Evolutionary conservation across 2,797 vertebrate species (phyloP).

Genomic region (Sandelia bainsii): DNA sequence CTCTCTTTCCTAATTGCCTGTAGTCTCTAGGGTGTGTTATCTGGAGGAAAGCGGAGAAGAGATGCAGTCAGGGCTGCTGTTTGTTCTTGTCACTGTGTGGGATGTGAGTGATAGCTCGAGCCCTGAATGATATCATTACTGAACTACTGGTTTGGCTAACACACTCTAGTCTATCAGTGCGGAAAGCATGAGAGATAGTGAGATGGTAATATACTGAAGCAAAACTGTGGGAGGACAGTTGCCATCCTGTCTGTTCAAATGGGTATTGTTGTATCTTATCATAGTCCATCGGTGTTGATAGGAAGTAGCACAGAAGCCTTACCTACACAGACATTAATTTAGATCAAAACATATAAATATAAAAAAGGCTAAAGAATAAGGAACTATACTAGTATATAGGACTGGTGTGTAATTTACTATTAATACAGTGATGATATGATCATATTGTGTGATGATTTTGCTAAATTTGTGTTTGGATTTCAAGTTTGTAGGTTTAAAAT

Average conservation of each 20-base stretch:
- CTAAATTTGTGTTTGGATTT: neutral
- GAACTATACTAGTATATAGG: neutral
- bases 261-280: constrained; percentile 64
- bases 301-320: constrained; percentile 28
- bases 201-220: constrained; percentile 52
- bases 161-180: constrained; percentile 66
- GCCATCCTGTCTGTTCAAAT: constrained; percentile 61
- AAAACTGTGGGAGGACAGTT: constrained; percentile 63
- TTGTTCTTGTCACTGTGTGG: constrained; percentile 74
- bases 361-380: constrained; percentile 11
- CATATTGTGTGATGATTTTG: neutral
- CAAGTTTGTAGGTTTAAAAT: neutral
- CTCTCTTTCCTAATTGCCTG: constrained; percentile 81
- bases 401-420: neutral
- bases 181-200: constrained; percentile 52
- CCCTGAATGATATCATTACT: constrained; percentile 81
- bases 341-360: neutral
- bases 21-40: constrained; percentile 74
- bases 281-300: constrained; percentile 66
- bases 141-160: constrained; percentile 73
- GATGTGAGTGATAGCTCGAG: constrained; percentile 76
- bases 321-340: constrained; percentile 13
- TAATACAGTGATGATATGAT: neutral
- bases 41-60: constrained; percentile 67
- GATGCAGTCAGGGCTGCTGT: constrained; percentile 69